phyloP scores from a whole-genome alignment of 2,888 invertebrate species.

The Nemoura dubitans region DNA sequence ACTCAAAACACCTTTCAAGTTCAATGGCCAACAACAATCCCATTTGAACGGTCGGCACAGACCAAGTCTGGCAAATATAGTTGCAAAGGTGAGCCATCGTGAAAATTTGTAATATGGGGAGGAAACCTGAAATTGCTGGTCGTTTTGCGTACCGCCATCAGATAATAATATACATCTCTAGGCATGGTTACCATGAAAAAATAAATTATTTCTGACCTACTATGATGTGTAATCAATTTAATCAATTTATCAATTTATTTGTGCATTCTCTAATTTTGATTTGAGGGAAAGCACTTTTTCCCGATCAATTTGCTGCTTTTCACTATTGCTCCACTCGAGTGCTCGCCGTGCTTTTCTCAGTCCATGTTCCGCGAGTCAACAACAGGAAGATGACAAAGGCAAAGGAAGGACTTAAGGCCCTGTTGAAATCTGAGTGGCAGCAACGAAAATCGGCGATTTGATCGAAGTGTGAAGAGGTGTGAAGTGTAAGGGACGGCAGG shows the following conservation, averaged over 20 bases:
- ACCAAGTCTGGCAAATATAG: neutral
- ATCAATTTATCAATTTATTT: too few species aligned
- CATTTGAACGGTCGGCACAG: neutral
- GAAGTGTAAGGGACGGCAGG: neutral
- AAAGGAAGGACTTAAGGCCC: neutral
- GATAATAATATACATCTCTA: too few species aligned
- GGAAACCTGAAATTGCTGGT: too few species aligned
- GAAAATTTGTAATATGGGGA: too few species aligned
- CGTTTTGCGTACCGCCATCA: too few species aligned
- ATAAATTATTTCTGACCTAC: too few species aligned
- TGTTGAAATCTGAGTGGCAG: neutral
- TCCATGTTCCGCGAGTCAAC: neutral
- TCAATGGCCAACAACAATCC: neutral
- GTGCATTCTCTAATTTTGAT: too few species aligned
- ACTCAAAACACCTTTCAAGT: conserved; percentile 12
- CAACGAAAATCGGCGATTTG: neutral
- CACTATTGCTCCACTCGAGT: neutral
- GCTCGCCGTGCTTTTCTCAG: neutral
- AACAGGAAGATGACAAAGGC: conserved; percentile 4
- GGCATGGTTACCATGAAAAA: too few species aligned
- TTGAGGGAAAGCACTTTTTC: neutral
- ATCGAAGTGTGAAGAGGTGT: neutral
- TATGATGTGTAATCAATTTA: too few species aligned
- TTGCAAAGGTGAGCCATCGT: too few species aligned
- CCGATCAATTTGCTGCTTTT: neutral